Base-by-base conservation (phyloP, 2,797 vertebrate species). In the Platalea minor region DNA sequence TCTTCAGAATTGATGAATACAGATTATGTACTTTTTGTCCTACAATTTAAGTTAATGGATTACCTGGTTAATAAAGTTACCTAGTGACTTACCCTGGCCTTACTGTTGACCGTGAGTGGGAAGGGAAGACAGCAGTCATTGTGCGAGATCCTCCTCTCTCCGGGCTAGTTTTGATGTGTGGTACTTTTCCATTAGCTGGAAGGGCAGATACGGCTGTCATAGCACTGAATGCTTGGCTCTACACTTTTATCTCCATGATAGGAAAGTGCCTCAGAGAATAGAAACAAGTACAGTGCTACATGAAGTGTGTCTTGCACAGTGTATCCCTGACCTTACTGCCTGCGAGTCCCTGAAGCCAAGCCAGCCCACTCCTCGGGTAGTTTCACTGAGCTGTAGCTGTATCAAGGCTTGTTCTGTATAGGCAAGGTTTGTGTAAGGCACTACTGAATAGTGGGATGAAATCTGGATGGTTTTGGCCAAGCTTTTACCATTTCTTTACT, bases 131-230 rank as follows among this genome's bases (percentile, higher is more conserved):
- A 80, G 79, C 45, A 12, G 1, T 78, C 4, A 0, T 18, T 5
- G 0, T 68, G 31, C 0, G 1, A 85, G 85, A 77, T 73, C 61
- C 46, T 91, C 20, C 50, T 81, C 39, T 95, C 21, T 13, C 0
- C 2, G 10, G 69, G 56, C 77, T 67, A 28, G 63, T 72, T 69
- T 63, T 84, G 86, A 53, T 68, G 70, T 33, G 93, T 95, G 90
- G 94, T 96, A 88, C 90, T 97, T 96, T 95, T 96, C 94, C 96
- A 96, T 96, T 76, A 92, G 91, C 85, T 96, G 75, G 73, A 72
- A 95, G 56, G 53, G 64, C 59, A 89, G 85, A 91, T 74, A 54
- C 0, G 5, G 46, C 83, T 97, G 88, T 95, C 87, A 90, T 11
- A 67, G 50, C 51, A 29, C 41, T 80, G 88, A 85, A 76, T 85